phyloP scores from a whole-genome alignment of 2,888 invertebrate species.

The Drosophila sordidula region DNA sequence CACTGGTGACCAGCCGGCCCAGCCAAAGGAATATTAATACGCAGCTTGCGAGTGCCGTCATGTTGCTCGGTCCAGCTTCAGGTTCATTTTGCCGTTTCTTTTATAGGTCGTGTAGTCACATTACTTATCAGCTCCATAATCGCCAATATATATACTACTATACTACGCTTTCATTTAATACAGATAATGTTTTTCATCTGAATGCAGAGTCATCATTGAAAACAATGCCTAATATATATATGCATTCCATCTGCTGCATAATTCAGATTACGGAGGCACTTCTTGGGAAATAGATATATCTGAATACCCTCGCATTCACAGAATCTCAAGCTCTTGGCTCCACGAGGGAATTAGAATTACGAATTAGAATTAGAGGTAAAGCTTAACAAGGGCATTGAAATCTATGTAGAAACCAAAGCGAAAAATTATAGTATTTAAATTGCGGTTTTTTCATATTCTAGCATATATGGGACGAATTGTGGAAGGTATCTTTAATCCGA shows the following conservation, averaged over 20 bases:
- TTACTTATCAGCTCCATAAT: slow-evolving; percentile 40
- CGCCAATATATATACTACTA: no score
- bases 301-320: no score
- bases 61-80: slow-evolving; percentile 16
- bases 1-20: slow-evolving; percentile 35
- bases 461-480: no score
- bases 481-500: no score
- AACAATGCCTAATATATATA: slow-evolving; percentile 50
- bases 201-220: slow-evolving; percentile 15
- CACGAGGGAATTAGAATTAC: no score
- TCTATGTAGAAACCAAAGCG: no score
- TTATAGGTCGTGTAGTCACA: slow-evolving; percentile 44
- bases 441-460: no score
- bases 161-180: not conserved
- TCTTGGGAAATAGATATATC: not conserved
- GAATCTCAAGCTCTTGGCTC: no score
- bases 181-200: slow-evolving; percentile 23
- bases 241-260: slow-evolving; percentile 23
- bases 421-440: no score
- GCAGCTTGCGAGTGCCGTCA: slow-evolving; percentile 50
- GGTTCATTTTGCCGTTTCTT: slow-evolving; percentile 18
- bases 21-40: slow-evolving; percentile 50
- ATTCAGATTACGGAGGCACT: slow-evolving; percentile 5
- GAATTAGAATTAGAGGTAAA: no score
- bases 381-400: no score